phyloP scores from a whole-genome alignment of 2,888 invertebrate species.

The Drosophila birchii region DNA sequence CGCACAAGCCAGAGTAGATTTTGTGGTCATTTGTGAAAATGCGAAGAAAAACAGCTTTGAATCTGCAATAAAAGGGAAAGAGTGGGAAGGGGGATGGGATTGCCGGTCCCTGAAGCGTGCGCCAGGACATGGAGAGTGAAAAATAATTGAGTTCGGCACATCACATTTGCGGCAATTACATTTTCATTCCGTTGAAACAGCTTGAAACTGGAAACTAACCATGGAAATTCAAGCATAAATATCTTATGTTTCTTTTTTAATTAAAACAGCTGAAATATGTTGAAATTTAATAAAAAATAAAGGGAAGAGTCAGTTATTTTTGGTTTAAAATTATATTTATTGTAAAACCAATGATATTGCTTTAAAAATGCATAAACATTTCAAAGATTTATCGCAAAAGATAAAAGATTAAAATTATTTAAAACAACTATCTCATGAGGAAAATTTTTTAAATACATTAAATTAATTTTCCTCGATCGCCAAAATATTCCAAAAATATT shows the following conservation, averaged over 20 bases:
- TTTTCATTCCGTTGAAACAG: slow-evolving; percentile 4
- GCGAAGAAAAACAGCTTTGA: slow-evolving; percentile 6
- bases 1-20: slow-evolving; percentile 8
- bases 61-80: neutral
- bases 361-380: neutral
- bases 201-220: neutral
- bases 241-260: neutral
- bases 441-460: neutral
- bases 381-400: neutral
- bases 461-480: neutral
- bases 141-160: slow-evolving; percentile 23
- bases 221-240: neutral
- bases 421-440: neutral
- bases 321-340: neutral
- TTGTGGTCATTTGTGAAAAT: slow-evolving; percentile 35
- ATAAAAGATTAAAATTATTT: neutral
- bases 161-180: neutral
- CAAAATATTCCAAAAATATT: neutral
- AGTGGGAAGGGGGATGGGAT: too few relatives aligned
- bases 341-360: neutral
- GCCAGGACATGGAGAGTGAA: slow-evolving; percentile 23
- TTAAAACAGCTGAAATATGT: neutral
- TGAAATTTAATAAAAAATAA: neutral
- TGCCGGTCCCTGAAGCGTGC: slow-evolving; percentile 15
- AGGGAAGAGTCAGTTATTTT: neutral